A percentile compares a stretch with the other conserved stretches of the same genome.
phyloP scores from a whole-genome alignment of 2,888 invertebrate genomes.

The Pheosia tremula region DNA sequence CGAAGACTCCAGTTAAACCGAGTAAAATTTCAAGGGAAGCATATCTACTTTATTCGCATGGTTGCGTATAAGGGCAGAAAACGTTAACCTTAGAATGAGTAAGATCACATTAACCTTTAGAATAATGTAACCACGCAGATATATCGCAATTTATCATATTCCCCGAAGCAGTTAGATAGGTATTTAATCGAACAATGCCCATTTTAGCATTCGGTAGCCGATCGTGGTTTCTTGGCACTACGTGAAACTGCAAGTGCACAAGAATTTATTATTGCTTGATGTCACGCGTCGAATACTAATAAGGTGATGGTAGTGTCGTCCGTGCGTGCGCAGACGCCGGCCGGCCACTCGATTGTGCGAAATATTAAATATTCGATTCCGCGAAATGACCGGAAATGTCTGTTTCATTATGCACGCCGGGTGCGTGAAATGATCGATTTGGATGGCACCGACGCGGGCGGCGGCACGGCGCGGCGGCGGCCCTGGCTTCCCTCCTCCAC shows the following conservation, averaged over 20 bases:
- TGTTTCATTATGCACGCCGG: slow-evolving; percentile 74
- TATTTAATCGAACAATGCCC: slow-evolving; percentile 60
- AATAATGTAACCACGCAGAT: slow-evolving; percentile 2
- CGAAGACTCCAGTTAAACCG: too few species aligned
- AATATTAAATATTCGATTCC: slow-evolving; percentile 72
- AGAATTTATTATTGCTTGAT: slow-evolving; percentile 75
- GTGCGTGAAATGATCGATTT: slow-evolving; percentile 75
- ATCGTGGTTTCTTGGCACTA: slow-evolving; percentile 75
- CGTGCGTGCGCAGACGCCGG: slow-evolving; percentile 59
- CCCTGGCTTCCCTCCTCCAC: slow-evolving; percentile 39
- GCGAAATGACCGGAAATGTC: slow-evolving; percentile 77
- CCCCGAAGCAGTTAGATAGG: slow-evolving; percentile 34
- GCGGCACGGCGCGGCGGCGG: slow-evolving; percentile 43
- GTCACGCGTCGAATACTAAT: slow-evolving; percentile 76
- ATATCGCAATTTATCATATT: slow-evolving; percentile 36
- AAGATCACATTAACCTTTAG: too few species aligned
- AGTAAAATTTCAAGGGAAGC: too few species aligned
- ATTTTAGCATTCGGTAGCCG: slow-evolving; percentile 76
- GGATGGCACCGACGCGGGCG: slow-evolving; percentile 55
- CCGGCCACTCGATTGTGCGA: slow-evolving; percentile 60
- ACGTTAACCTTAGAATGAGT: too few species aligned
- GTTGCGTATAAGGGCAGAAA: too few species aligned
- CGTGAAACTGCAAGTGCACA: slow-evolving; percentile 82
- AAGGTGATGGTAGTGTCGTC: slow-evolving; percentile 54
- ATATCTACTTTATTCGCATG: too few species aligned